Evolutionary conservation across 2,888 invertebrate species (phyloP), one percentile per base, ranked within the genome.

Genomic region (Amiota mariae): DNA sequence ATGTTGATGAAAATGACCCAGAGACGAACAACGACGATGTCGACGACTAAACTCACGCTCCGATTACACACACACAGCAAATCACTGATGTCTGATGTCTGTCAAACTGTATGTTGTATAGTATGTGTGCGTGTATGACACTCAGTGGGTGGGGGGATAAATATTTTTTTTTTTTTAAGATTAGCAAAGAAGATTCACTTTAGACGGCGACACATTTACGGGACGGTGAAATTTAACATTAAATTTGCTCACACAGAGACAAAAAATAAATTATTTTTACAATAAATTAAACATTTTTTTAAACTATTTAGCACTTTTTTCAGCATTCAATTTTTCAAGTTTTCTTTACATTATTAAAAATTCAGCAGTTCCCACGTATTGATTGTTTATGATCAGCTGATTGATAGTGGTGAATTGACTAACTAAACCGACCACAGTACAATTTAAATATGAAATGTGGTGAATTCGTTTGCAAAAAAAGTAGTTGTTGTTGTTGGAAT

Each of bases 381-480:
- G 67, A 67, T 67, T 67, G 67, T 67, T 67, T 67, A 67, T 51
- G 67, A 51, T 47, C 67, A 68, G 67, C 67, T 68, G 67, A 10
- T 63, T 18, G 59, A 11, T 59, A 20, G 59, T 59, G 59, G 20
- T 59, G 20, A 59, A 59, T 9, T 24, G 24, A 24, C 24, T 3
- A 24, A 2, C 24, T 24, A 24, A 24, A 24, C 24, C 24, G n/a
- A n/a, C n/a, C n/a, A n/a, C n/a, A n/a, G n/a, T n/a, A n/a, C n/a
- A 24, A 2, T 24, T 24, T 24, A 3, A 36, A 36, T 36, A 4
- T 4, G 36, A 6, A 36, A 36, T 36, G 36, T 36, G 36, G 36
- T 36, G 8, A 36, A 36, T 6, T 36, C 6, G 3, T 36, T 36
- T 36, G 36, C 1, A 24, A 3, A 24, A 1, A 24, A 24, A 24